A percentile compares a stretch with the other conserved stretches of the same genome.
Evolutionary conservation across 1,140 invertebrate species (phyloP).

Genomic region (Diuraphis noxia): DNA sequence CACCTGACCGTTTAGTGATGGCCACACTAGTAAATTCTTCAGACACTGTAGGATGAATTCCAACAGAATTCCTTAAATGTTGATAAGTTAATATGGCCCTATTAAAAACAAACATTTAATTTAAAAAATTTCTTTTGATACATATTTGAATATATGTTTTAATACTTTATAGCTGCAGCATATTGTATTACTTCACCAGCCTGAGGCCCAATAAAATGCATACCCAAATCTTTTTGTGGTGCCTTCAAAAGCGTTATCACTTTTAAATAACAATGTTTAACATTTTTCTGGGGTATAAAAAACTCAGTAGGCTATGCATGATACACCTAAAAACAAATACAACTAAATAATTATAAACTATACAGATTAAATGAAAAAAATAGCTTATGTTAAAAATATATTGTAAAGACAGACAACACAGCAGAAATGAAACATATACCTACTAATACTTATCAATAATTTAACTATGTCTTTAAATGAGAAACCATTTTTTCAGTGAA

Average conservation of each 20-base stretch:
- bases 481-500: no score
- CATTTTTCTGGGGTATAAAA: constrained; percentile 82
- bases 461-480: background rate
- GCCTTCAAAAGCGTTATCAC: constrained; percentile 69
- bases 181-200: constrained; percentile 98
- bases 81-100: constrained; percentile 87
- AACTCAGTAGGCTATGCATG: constrained; percentile 95
- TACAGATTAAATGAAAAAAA: background rate
- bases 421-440: background rate
- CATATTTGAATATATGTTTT: constrained; percentile 54
- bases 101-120: constrained; percentile 57
- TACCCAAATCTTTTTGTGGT: constrained; percentile 83
- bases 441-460: background rate
- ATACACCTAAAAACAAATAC: constrained; percentile 67
- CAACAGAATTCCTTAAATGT: constrained; percentile 85
- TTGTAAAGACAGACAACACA: background rate
- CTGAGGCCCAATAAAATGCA: constrained; percentile 94
- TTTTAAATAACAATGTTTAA: constrained; percentile 79
- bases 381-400: background rate
- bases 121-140: background rate
- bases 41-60: constrained; percentile 94
- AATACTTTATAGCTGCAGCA: constrained; percentile 78
- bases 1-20: constrained; percentile 80
- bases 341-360: background rate
- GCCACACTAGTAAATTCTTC: constrained; percentile 84